Conservation (phyloP, 2,113 vertebrate genomes). For the Crypturellus undulatus region DNA sequence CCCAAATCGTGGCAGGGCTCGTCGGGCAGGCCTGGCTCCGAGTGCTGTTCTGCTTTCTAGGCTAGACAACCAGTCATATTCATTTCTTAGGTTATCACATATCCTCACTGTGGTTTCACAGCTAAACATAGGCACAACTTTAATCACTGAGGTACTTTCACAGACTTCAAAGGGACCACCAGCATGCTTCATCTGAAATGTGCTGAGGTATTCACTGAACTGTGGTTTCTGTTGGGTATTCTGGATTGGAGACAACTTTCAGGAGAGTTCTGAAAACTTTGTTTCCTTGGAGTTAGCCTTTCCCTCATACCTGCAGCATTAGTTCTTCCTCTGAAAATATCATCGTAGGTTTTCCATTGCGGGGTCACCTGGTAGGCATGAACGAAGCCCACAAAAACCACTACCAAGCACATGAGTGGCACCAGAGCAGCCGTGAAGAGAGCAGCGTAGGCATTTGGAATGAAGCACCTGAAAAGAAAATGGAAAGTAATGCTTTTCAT, state of each 20-base stretch:
- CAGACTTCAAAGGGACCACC: neutral
- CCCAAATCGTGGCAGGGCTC: neutral
- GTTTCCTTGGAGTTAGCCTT: neutral
- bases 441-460: conserved; percentile 92
- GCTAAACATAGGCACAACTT: neutral
- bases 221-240: neutral
- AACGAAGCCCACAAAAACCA: conserved; percentile 91
- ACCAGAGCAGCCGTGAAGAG: conserved; percentile 90
- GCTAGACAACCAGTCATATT: neutral
- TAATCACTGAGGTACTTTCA: neutral
- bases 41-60: neutral
- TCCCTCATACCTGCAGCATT: conserved; percentile 90
- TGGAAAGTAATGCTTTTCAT: neutral
- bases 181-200: neutral
- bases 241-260: neutral
- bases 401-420: conserved; percentile 92
- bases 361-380: conserved; percentile 93
- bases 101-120: neutral
- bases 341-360: conserved; percentile 95
- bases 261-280: accelerated
- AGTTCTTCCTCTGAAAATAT: conserved; percentile 92
- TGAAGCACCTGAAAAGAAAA: conserved; percentile 86
- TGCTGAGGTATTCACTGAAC: accelerated
- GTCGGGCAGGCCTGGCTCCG: neutral
- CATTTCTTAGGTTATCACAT: neutral